Conservation (phyloP, 2,888 invertebrate genomes). For the Drosophila macrospina region DNA sequence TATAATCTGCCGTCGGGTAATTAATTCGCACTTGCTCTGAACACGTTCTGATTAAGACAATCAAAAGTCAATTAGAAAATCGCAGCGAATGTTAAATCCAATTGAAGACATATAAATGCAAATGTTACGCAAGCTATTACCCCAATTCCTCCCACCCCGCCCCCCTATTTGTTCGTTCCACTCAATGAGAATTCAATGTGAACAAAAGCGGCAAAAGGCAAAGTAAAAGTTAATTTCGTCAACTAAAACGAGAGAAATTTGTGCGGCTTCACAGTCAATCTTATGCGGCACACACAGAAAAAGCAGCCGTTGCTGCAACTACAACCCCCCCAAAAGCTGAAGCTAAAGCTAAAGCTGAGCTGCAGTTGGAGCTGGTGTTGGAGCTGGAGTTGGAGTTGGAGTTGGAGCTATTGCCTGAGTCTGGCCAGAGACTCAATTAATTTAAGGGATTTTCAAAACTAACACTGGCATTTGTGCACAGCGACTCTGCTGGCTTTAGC, state of each 20-base stretch:
- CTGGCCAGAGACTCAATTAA: conserved; percentile 69
- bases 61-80: conserved; percentile 47
- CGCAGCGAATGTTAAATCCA: conserved; percentile 18
- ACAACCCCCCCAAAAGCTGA: neutral
- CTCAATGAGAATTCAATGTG: conserved; percentile 33
- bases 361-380: neutral
- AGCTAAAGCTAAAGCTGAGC: neutral
- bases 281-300: conserved; percentile 26
- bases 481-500: conserved; percentile 7
- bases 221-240: conserved; percentile 62
- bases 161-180: neutral
- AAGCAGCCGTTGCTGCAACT: conserved; percentile 10
- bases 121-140: conserved; percentile 11
- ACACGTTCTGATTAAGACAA: conserved; percentile 24
- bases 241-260: conserved; percentile 48
- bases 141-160: neutral
- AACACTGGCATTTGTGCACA: conserved; percentile 49
- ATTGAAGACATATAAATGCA: conserved; percentile 45
- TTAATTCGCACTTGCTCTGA: conserved; percentile 1
- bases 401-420: conserved; percentile 1
- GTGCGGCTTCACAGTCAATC: conserved; percentile 61
- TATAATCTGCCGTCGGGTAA: conserved; percentile 2
- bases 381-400: neutral
- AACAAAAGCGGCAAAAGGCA: conserved; percentile 39
- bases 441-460: conserved; percentile 67